Percentiles rank a stretch among this genome's conserved stretches.
Evolutionary conservation across 2,113 vertebrate species (phyloP).

Genomic region (Naja naja): DNA sequence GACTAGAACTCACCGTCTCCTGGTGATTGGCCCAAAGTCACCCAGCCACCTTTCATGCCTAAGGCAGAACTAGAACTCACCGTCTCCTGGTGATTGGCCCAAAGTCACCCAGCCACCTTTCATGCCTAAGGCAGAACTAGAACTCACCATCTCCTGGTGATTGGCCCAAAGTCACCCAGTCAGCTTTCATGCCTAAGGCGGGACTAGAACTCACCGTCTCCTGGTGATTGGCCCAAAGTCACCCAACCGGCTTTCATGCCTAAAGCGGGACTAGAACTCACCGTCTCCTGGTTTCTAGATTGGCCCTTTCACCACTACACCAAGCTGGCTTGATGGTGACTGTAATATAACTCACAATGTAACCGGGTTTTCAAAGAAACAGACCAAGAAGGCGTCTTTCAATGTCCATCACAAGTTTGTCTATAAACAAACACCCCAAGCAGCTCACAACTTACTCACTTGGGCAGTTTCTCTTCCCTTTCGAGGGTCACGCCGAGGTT

Average conservation of each 20-base stretch:
- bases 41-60: too few relatives aligned
- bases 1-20: too few relatives aligned
- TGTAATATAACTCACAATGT: not conserved
- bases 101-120: too few relatives aligned
- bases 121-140: too few relatives aligned
- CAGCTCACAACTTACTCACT: conserved; percentile 55
- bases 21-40: too few relatives aligned
- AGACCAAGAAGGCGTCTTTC: fast-evolving
- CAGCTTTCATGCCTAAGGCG: fast-evolving
- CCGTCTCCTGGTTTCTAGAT: not conserved
- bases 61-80: too few relatives aligned
- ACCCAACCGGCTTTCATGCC: fast-evolving
- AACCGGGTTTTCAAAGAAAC: not conserved
- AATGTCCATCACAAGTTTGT: not conserved
- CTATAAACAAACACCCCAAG: not conserved
- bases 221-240: too few relatives aligned
- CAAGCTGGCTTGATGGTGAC: not conserved
- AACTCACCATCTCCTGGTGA: too few relatives aligned
- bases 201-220: too few relatives aligned
- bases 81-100: too few relatives aligned
- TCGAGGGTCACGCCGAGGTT: not conserved
- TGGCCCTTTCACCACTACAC: not conserved
- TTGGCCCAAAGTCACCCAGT: too few relatives aligned
- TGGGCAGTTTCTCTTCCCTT: conserved; percentile 55
- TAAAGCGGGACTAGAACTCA: not conserved